Base-by-base conservation (phyloP, 2,888 invertebrate species). In the Peribatodes rhomboidaria region DNA sequence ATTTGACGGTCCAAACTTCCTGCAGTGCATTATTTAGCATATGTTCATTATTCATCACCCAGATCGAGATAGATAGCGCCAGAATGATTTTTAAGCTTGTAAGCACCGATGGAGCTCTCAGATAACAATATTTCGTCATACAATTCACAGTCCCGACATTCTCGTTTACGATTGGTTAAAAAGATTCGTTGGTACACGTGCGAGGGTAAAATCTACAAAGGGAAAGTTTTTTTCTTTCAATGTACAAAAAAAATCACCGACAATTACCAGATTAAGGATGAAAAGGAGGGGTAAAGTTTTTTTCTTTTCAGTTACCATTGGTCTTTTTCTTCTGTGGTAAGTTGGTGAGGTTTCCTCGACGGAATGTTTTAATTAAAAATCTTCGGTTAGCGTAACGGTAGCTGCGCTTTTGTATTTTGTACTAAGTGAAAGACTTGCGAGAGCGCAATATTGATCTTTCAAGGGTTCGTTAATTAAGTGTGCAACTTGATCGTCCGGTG, bases 261-360 rank as follows among this genome's bases (percentile, higher is more conserved):
- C 90, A 89, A 91, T 91, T 89, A 88, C 86, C 81, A 84, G 89
- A 92, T 92, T 90, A 92, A 81, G 85, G 84, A 83, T 85, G 85
- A 86, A 87, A 82, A 79, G 81, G 78, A 79, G 81, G 83, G 80
- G 82, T 76, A 75, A 76, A 71, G 67, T 72, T 81, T 82, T 85
- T 85, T 85, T 74, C 71, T 78, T 80, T 82, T 79, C 77, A 78
- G 82, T 83, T 64, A 35, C 54, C 27, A 59, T 55, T 83, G 73
- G 79, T 73, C 81, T 84, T 87, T 88, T 84, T 83, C 78, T 80
- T 79, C 71, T 72, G 76, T 69, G 67, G 56, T 67, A 67, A 78
- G 78, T 75, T 69, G 67, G 56, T 67, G 68, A 78, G 78, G 76
- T 78, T 83, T 82, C 73, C 77, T 72, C 70, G 76, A 66, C 77